These are phyloP conservation scores for Metridium senile DNA, from an alignment of 92 coral and sea anemone species.

Conservation along the genomic window DNA sequence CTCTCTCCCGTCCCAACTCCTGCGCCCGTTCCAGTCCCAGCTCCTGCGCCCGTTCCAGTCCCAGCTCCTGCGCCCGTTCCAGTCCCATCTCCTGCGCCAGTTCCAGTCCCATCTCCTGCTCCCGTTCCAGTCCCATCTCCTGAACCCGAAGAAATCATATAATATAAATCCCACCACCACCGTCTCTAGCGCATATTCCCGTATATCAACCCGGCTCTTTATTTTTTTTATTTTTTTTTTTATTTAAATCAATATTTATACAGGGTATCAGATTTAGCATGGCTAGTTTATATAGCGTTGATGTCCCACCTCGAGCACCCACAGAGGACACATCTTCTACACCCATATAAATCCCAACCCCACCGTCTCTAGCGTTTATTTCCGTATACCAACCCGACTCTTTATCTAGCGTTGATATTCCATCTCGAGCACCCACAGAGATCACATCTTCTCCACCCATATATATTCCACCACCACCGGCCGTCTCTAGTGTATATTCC, in stretches of 20 bases:
- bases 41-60: background rate
- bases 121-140: too few species aligned
- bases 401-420: background rate
- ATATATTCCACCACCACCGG: background rate
- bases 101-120: background rate
- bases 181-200: too few species aligned
- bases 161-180: background rate
- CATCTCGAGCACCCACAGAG: background rate
- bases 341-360: background rate
- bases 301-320: background rate
- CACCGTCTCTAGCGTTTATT: background rate
- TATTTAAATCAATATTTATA: too few species aligned
- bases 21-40: background rate
- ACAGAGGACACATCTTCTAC: background rate
- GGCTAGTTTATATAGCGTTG: too few species aligned
- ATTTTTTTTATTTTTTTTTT: too few species aligned
- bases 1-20: background rate
- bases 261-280: too few species aligned
- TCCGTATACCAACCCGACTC: background rate
- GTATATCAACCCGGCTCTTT: background rate
- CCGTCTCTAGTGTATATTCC: too few species aligned
- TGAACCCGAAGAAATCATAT: too few species aligned
- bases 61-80: background rate
- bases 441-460: background rate
- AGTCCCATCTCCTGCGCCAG: background rate